Base-by-base conservation (phyloP, 2,888 invertebrate species). In the Eugnorisma glareosa region DNA sequence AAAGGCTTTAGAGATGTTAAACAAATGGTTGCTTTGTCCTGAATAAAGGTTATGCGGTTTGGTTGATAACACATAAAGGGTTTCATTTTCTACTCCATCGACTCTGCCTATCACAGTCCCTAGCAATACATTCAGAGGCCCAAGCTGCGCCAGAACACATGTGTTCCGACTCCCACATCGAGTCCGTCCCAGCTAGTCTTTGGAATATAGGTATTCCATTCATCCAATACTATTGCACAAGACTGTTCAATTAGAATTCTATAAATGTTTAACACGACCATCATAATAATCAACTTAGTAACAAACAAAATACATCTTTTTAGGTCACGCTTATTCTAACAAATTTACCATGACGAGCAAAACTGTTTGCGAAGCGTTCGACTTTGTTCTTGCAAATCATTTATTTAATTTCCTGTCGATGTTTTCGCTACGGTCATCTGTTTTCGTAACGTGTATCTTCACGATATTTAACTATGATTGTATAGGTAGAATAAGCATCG, bases 341-440 rank as follows among this genome's bases (percentile, higher is more conserved):
- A 54, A 72, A 75, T 82, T 67, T 73, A 35, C 28, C 73, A 54
- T 72, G 77, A 72, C 72, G 10, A 61, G 8, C 73, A 31, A 82
- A 77, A 75, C 54, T 79, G 73, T 79, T 61, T 70, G 67, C 67
- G 54, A 68, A 71, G 70, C 76, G 61, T 31, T 67, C 40, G 67
- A 48, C 45, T 71, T 67, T 69, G 48, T 73, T 85, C 75, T 59
- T 75, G 85, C 86, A 78, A 84, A 80, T 86, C 84, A 85, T 31
- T 74, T 71, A 71, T 73, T 83, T 71, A 74, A 86, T 85, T 86
- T 85, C 85, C 81, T 86, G 81, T 73, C 43, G 61, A 82, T 67
- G 54, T 84, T 85, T 81, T 77, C 51, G 79, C 31, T 72, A 61
- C 54, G 61, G 67, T 74, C 66, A 73, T 75, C 64, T 28, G 48